These are phyloP conservation scores for Meles meles DNA, from an alignment of 2,113 vertebrate genomes.

Conservation along the genomic window DNA sequence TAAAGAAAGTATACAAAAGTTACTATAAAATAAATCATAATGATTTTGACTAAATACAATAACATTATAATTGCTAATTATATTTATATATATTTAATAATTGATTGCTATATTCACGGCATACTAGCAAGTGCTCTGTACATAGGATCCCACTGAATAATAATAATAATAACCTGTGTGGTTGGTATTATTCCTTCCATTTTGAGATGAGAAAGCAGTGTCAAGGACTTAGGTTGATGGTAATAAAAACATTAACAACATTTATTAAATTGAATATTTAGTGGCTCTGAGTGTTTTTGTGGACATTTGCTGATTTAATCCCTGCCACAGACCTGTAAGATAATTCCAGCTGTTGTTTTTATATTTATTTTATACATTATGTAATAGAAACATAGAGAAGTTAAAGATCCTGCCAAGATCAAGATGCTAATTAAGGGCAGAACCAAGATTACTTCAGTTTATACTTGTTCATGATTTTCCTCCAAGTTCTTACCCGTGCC, in stretches of 20 bases:
- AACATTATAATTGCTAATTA: background rate
- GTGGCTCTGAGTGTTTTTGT: too few relatives aligned
- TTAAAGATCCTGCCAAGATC: background rate
- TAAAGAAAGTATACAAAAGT: background rate
- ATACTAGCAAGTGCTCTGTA: too few relatives aligned
- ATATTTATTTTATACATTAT: background rate
- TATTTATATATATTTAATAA: background rate
- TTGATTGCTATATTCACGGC: too few relatives aligned
- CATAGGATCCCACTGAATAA: background rate
- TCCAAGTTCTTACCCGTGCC: background rate
- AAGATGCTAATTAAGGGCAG: background rate
- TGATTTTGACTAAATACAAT: background rate
- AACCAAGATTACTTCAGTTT: background rate
- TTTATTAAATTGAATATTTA: background rate
- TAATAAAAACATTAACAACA: background rate
- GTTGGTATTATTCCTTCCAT: background rate
- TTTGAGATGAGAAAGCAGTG: background rate
- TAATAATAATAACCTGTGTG: background rate
- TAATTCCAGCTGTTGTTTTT: background rate
- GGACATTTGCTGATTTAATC: background rate
- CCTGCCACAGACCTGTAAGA: background rate
- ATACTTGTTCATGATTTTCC: background rate
- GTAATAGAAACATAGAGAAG: conserved; percentile 27
- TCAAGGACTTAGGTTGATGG: background rate
- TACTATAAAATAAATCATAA: background rate